Conservation (phyloP, 2,797 vertebrate species). For the Trachurus trachurus region DNA sequence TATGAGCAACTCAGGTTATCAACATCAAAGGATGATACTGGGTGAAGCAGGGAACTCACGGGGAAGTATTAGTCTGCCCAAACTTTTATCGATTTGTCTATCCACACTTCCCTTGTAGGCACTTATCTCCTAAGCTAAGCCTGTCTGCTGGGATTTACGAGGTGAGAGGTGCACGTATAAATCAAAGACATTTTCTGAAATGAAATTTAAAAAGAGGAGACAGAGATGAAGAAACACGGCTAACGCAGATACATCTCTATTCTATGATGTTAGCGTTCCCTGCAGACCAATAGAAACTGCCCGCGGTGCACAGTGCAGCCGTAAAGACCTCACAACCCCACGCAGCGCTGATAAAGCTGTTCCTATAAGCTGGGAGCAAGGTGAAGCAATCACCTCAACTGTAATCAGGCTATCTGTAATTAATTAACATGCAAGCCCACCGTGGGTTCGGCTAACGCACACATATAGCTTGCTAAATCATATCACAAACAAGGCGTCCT, state of each 20-base stretch:
- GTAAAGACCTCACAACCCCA: constrained; percentile 52
- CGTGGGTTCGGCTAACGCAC: constrained; percentile 51
- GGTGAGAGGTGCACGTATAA: constrained; percentile 38
- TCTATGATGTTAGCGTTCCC: constrained; percentile 44
- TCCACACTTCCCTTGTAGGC: constrained; percentile 51
- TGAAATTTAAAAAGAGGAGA: constrained; percentile 37
- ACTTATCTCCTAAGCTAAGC: constrained; percentile 36
- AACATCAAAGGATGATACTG: constrained; percentile 3
- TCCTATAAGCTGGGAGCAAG: constrained; percentile 46
- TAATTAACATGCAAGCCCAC: constrained; percentile 66
- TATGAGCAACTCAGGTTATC: constrained; percentile 22
- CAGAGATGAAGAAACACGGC: constrained; percentile 40
- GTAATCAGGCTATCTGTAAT: constrained; percentile 66
- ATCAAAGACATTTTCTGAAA: constrained; percentile 58
- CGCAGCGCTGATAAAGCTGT: constrained; percentile 58
- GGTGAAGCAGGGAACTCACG: constrained; percentile 6
- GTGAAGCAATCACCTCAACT: constrained; percentile 64
- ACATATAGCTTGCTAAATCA: constrained; percentile 64
- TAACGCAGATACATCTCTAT: constrained; percentile 28
- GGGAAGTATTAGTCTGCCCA: constrained; percentile 29
- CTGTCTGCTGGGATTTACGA: constrained; percentile 50
- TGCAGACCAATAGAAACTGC: constrained; percentile 36
- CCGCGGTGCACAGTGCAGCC: constrained; percentile 41
- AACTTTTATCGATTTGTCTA: constrained; percentile 51
- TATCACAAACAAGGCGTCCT: constrained; percentile 75